Evolutionary conservation across 2,888 invertebrate species (phyloP), one percentile per base, ranked within the genome.

Genomic region (Hecatera dysodea): DNA sequence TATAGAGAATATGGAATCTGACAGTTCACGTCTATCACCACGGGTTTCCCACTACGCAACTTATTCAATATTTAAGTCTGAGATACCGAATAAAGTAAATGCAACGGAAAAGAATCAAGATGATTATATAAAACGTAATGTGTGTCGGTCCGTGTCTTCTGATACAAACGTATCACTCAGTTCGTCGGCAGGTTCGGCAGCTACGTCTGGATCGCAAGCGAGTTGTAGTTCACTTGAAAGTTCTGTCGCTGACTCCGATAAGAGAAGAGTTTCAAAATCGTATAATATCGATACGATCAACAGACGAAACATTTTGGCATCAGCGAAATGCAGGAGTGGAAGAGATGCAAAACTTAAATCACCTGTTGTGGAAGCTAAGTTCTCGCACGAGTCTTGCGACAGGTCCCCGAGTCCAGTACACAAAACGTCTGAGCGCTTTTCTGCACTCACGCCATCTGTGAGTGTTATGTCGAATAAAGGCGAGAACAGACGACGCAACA

Each of bases 291-390:
- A 98, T 91, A 98, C 98, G 2, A 97, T 98, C 78, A 98, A 98
- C 91, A 96, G 98, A 65, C 98, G 98, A 92, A 98, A 98, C 90
- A 98, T 98, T 81, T 95, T 98, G 64, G 98, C 98, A 29, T 98
- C 98, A 60, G 98, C 98, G 1, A 98, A 98, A 92, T 98, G 98
- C 90, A 97, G 98, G 87, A 98, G 98, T 90, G 98, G 98, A 11
- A 96, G 97, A 84, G 98, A 98, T 90, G 95, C 97, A 68, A 97
- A 97, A 86, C 96, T 97, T 22, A 97, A 97, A 61, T 97, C 97
- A 55, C 97, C 98, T 57, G 96, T 97, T 80, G 97, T 98, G 86
- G 97, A 98, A 93, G 96, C 98, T 78, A 97, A 97, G 89, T 97
- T 97, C 91, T 96, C 97, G 74, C 97, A 97, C 87, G 97, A 97